phyloP scores from a whole-genome alignment of 2,113 vertebrate genomes.

The Serilophus lunatus region DNA sequence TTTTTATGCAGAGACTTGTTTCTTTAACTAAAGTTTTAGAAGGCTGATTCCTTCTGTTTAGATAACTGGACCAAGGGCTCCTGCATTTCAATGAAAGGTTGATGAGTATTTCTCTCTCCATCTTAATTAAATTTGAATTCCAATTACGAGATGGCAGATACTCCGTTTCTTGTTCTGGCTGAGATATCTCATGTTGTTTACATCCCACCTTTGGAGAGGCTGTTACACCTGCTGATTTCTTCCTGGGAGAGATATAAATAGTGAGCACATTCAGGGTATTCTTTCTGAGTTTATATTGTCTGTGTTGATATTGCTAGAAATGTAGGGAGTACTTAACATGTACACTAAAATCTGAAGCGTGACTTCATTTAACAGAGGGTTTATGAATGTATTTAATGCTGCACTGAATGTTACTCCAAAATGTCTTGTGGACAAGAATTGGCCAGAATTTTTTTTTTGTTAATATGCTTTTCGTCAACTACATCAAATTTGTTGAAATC shows the following conservation, averaged over 20 bases:
- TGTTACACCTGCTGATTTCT: background rate
- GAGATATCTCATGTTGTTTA: background rate
- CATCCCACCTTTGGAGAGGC: background rate
- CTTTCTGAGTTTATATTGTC: background rate
- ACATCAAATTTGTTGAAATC: background rate
- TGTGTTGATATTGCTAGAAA: background rate
- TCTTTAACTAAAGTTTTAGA: background rate
- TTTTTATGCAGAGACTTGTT: background rate
- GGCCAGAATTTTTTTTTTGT: background rate
- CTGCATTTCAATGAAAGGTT: background rate
- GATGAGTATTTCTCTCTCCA: background rate
- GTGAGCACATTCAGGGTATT: background rate
- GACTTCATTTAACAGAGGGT: background rate
- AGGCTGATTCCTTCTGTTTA: background rate
- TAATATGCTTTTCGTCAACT: background rate
- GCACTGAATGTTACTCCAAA: background rate
- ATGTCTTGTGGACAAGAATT: background rate
- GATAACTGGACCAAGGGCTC: background rate
- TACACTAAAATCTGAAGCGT: background rate
- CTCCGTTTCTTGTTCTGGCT: background rate
- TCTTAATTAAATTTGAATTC: slow-evolving; percentile 37
- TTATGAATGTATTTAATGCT: rapidly evolving
- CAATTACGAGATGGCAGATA: background rate
- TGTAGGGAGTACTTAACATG: background rate
- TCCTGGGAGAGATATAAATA: background rate